phyloP scores from a whole-genome alignment of 2,113 vertebrate genomes.

The Microcebus tavaratra region DNA sequence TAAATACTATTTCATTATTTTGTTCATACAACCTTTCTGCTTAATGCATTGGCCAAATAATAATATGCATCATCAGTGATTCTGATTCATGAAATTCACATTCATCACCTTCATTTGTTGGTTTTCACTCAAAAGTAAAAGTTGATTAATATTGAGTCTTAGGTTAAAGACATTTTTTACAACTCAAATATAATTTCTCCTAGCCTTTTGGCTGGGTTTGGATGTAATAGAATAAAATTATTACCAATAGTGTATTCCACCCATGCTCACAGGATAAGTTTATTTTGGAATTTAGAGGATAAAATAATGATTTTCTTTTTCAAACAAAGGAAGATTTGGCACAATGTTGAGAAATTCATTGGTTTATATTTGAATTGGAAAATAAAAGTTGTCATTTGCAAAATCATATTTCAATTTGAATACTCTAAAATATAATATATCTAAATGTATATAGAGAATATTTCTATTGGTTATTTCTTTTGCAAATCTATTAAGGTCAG shows the following conservation, averaged over 20 bases:
- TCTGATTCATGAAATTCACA: neutral
- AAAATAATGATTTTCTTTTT: conserved; percentile 64
- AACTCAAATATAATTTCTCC: conserved; percentile 66
- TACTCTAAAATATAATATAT: conserved; percentile 3
- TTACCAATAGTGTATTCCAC: conserved; percentile 49
- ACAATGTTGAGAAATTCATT: conserved; percentile 47
- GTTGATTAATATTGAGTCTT: conserved; percentile 66
- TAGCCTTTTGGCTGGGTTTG: conserved; percentile 59
- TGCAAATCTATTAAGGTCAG: neutral
- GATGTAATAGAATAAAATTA: conserved; percentile 67
- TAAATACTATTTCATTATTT: neutral
- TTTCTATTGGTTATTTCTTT: neutral
- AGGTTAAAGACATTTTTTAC: conserved; percentile 65
- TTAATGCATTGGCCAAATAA: neutral
- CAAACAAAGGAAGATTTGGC: conserved; percentile 67
- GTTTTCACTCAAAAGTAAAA: conserved; percentile 49
- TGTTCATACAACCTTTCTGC: neutral
- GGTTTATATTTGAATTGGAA: conserved; percentile 63
- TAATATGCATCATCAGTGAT: neutral
- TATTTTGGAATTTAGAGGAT: conserved; percentile 65
- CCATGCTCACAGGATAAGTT: conserved; percentile 47
- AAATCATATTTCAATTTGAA: conserved; percentile 52
- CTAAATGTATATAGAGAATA: neutral
- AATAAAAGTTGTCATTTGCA: conserved; percentile 47
- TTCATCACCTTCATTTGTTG: neutral